A percentile compares a stretch with the other conserved stretches of the same genome.
Conservation (phyloP, 2,888 invertebrate genomes). For the Pseudococcus viburni region DNA sequence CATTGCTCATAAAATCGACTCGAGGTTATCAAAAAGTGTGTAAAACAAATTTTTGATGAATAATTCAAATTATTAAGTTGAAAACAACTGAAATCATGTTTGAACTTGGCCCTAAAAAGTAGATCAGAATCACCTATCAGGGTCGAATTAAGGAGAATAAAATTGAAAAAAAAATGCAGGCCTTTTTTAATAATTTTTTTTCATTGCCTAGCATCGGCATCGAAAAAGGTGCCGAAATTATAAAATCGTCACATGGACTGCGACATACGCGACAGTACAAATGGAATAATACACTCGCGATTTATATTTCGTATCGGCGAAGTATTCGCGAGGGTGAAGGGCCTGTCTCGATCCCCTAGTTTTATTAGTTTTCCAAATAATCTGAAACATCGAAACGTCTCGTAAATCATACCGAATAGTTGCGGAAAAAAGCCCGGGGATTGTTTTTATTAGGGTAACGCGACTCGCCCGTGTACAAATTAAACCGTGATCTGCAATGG, state of each 20-base stretch:
- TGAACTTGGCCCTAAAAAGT: too few relatives aligned
- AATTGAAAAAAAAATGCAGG: too few relatives aligned
- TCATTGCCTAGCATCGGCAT: neutral
- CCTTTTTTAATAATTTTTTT: neutral
- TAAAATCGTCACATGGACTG: neutral
- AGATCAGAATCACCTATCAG: too few relatives aligned
- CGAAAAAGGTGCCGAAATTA: neutral
- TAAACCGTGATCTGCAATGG: conserved; percentile 44
- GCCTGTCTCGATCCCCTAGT: neutral
- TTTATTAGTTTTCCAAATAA: conserved; percentile 57
- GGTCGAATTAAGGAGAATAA: too few relatives aligned
- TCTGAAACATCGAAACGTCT: conserved; percentile 34
- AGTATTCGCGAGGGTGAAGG: neutral
- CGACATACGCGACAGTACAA: neutral
- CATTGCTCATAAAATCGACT: too few relatives aligned
- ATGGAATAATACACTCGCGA: neutral
- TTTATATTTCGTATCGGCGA: neutral
- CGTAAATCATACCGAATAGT: conserved; percentile 44
- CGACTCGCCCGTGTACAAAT: conserved; percentile 25
- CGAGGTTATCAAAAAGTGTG: too few relatives aligned
- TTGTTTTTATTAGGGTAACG: conserved; percentile 49
- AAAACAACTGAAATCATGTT: too few relatives aligned
- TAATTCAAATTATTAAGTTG: too few relatives aligned
- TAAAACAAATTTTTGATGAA: too few relatives aligned
- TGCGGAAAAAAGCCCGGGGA: conserved; percentile 39